phyloP scores from a whole-genome alignment of 2,888 invertebrate species.

The Salticus scenicus region DNA sequence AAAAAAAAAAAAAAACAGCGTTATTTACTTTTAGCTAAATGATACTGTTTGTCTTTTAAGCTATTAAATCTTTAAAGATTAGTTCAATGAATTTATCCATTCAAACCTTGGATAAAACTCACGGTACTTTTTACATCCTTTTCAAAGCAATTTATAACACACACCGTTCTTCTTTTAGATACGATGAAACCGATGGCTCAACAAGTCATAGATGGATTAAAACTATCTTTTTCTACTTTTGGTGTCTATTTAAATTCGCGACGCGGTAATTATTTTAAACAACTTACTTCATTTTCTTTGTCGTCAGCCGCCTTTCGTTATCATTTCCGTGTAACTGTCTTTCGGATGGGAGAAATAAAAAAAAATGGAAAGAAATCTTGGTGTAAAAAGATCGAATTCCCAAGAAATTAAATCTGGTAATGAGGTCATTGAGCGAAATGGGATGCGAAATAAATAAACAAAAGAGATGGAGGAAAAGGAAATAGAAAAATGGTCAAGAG shows the following conservation, averaged over 20 bases:
- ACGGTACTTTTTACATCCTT: too few species aligned
- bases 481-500: background rate
- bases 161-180: background rate
- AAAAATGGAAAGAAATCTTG: background rate
- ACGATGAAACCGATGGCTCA: background rate
- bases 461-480: background rate
- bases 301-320: background rate
- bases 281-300: background rate
- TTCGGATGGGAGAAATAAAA: background rate
- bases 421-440: slow-evolving; percentile 44
- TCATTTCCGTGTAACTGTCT: background rate
- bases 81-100: too few species aligned
- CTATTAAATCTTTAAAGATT: too few species aligned
- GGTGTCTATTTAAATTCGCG: background rate
- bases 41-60: too few species aligned
- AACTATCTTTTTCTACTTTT: background rate
- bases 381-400: slow-evolving; percentile 47
- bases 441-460: background rate
- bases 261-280: background rate
- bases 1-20: too few species aligned
- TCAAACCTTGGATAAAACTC: too few species aligned
- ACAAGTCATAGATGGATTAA: background rate
- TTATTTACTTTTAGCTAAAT: too few species aligned
- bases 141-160: background rate
- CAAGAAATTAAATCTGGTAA: slow-evolving; percentile 63